phyloP scores from a whole-genome alignment of 1,140 invertebrate genomes.

The Rhynchophorus ferrugineus region DNA sequence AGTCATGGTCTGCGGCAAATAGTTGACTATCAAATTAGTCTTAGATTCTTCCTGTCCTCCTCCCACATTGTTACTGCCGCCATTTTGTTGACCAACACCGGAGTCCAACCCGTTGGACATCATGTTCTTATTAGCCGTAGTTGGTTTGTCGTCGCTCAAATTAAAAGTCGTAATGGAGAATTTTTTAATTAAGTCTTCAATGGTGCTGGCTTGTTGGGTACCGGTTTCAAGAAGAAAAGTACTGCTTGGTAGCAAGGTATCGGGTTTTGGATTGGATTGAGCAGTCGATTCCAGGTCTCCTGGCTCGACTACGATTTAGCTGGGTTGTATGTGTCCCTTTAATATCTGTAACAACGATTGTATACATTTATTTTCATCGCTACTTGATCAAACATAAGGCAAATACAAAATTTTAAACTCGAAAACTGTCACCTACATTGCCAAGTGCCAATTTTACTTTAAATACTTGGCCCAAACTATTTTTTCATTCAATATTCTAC shows the following conservation, averaged over 20 bases:
- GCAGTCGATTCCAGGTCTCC: conserved; percentile 16
- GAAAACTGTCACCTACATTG: not conserved
- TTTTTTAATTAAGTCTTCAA: conserved; percentile 29
- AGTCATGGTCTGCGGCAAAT: conserved; percentile 98
- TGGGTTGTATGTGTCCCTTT: conserved; percentile 8
- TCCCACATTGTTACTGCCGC: conserved; percentile 57
- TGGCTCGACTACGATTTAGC: conserved; percentile 8
- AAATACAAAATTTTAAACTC: not conserved
- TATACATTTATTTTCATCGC: not conserved
- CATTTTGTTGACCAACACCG: conserved; percentile 58
- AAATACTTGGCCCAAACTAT: not conserved
- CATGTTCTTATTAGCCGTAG: conserved; percentile 43
- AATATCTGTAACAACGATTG: not conserved
- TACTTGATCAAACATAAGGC: conserved; percentile 4
- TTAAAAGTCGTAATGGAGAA: conserved; percentile 29
- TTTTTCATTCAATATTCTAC: too few relatives aligned
- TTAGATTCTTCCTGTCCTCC: conserved; percentile 82
- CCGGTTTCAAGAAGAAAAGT: conserved; percentile 18
- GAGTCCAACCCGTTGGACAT: conserved; percentile 80
- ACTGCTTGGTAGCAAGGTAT: conserved; percentile 5
- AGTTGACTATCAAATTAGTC: conserved; percentile 99
- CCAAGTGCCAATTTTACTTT: not conserved
- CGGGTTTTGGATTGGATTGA: not conserved
- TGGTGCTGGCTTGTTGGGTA: conserved; percentile 21
- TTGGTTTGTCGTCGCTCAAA: conserved; percentile 31